phyloP scores from a whole-genome alignment of 2,888 invertebrate species.

The Itoplectis maculator region DNA sequence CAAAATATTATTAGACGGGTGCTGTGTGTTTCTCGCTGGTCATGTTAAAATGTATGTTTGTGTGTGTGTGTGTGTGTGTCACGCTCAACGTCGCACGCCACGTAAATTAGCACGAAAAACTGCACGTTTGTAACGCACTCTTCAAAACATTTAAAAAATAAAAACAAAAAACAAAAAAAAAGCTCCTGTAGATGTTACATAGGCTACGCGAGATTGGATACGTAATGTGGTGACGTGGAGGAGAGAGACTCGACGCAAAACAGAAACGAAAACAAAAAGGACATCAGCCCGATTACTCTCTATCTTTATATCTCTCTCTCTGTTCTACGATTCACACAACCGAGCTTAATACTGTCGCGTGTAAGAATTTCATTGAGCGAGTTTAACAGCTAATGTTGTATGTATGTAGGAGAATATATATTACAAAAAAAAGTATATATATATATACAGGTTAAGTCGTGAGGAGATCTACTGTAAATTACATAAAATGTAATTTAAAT shows the following conservation, averaged over 20 bases:
- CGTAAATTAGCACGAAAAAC: slow-evolving; percentile 48
- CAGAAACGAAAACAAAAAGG: neutral
- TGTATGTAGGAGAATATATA: slow-evolving; percentile 24
- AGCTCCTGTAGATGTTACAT: slow-evolving; percentile 46
- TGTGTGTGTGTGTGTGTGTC: slow-evolving; percentile 12
- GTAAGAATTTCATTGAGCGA: slow-evolving; percentile 24
- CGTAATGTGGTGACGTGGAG: neutral
- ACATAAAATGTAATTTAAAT: slow-evolving; percentile 38
- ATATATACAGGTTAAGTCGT: slow-evolving; percentile 5
- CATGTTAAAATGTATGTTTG: neutral
- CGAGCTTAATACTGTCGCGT: slow-evolving; percentile 70
- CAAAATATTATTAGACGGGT: slow-evolving; percentile 74
- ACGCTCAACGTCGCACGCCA: slow-evolving; percentile 31
- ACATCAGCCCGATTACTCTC: neutral
- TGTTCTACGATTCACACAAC: slow-evolving; percentile 59
- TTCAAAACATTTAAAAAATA: neutral
- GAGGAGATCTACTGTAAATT: slow-evolving; percentile 52
- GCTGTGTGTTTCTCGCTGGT: slow-evolving; percentile 41
- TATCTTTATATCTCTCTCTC: slow-evolving; percentile 20
- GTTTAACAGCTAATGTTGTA: slow-evolving; percentile 26
- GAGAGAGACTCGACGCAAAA: neutral
- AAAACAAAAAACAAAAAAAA: neutral
- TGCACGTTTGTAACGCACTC: slow-evolving; percentile 18
- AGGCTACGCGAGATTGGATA: slow-evolving; percentile 24
- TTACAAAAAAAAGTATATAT: neutral